These are phyloP conservation scores for Drosophila parvula DNA, from an alignment of 1,140 invertebrate species.

Conservation along the genomic window DNA sequence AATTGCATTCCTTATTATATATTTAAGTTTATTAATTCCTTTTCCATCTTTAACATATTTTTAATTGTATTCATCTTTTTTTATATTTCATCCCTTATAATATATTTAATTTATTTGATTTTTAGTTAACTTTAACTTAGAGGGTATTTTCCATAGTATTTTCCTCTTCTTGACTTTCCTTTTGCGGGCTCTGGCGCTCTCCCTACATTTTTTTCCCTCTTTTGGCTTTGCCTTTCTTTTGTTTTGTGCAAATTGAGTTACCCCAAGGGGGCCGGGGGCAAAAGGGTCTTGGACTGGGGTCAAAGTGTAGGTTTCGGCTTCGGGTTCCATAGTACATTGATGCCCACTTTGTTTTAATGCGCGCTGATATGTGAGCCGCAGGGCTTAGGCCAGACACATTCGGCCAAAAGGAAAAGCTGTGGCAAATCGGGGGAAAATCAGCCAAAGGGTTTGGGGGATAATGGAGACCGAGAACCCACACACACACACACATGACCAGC, in stretches of 20 bases:
- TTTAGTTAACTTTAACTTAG: neutral
- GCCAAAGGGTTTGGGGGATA: conserved; percentile 1
- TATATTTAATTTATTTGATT: neutral
- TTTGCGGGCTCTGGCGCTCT: conserved; percentile 2
- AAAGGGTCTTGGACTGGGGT: neutral
- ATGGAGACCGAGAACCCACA: conserved; percentile 12
- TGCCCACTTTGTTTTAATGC: conserved; percentile 81
- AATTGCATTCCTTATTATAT: too few species aligned
- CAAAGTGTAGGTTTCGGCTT: conserved; percentile 42
- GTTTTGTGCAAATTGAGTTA: conserved; percentile 73
- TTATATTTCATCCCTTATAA: neutral
- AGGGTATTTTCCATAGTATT: conserved; percentile 7
- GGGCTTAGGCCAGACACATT: conserved; percentile 70
- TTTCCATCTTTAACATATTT: too few species aligned
- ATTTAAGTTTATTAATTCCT: too few species aligned
- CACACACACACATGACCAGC: conserved; percentile 15
- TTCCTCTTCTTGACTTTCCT: too few species aligned
- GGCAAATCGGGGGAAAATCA: conserved; percentile 3
- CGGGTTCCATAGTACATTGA: conserved; percentile 70
- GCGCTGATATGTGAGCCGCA: conserved; percentile 79
- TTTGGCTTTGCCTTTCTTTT: conserved; percentile 43
- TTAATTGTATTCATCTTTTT: too few species aligned
- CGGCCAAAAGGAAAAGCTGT: conserved; percentile 29
- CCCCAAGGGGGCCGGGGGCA: conserved; percentile 5
- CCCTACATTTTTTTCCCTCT: neutral